Conservation (phyloP, 2,113 vertebrate species). For the Pagrus major region DNA sequence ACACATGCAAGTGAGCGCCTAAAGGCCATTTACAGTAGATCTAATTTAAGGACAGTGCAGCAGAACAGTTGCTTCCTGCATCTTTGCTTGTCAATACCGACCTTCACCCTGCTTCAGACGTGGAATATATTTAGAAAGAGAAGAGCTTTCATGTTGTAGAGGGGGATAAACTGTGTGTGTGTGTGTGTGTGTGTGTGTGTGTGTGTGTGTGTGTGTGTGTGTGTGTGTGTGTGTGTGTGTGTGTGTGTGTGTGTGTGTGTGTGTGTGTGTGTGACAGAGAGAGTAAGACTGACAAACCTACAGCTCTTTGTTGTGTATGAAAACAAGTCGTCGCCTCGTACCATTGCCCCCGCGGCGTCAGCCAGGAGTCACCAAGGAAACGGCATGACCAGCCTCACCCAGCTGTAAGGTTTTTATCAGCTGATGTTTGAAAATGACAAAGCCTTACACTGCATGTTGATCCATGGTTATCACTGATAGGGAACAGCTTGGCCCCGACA, state of each 20-base stretch:
- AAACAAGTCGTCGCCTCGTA: constrained; percentile 63
- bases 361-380: constrained; percentile 68
- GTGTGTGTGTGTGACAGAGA: neutral
- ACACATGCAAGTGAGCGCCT: constrained; percentile 8
- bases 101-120: constrained; percentile 37
- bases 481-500: constrained; percentile 15
- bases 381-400: constrained; percentile 52
- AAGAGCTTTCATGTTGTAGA: constrained; percentile 14
- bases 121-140: constrained; percentile 50
- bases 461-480: constrained; percentile 23
- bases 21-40: constrained; percentile 49
- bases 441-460: neutral
- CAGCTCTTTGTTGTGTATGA: constrained; percentile 70
- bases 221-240: neutral
- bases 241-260: too few species aligned
- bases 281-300: constrained; percentile 35
- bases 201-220: neutral
- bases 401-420: constrained; percentile 64
- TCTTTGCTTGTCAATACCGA: constrained; percentile 52
- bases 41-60: constrained; percentile 50
- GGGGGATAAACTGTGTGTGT: neutral
- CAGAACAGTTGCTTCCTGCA: constrained; percentile 45
- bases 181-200: neutral
- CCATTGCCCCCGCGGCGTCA: constrained; percentile 48
- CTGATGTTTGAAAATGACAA: constrained; percentile 51